Evolutionary conservation across 2,888 invertebrate species (phyloP).

Genomic region (Mesorhabditis spiculigera): DNA sequence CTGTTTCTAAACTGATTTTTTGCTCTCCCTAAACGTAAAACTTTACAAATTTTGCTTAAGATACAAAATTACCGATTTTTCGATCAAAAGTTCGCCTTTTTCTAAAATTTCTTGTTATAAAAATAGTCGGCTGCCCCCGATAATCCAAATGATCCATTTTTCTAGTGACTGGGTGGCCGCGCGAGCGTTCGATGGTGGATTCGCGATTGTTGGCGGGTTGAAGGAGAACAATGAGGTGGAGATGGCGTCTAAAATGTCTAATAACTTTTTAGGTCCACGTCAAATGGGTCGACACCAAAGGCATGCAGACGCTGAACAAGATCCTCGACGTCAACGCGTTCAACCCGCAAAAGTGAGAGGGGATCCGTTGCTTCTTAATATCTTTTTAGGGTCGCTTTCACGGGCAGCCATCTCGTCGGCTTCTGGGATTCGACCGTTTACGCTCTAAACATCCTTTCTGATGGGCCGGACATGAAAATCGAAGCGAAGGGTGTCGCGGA

Average conservation of each 20-base stretch:
- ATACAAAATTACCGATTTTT: too few relatives aligned
- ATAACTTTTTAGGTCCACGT: background rate
- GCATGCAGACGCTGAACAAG: background rate
- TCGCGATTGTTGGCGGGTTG: background rate
- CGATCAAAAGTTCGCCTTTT: too few relatives aligned
- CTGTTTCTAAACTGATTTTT: too few relatives aligned
- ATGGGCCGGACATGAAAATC: conserved; percentile 1
- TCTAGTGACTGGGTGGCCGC: conserved; percentile 6
- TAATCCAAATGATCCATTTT: background rate
- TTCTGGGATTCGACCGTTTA: background rate
- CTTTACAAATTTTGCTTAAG: too few relatives aligned
- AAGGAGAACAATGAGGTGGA: background rate
- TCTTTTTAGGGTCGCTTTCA: background rate
- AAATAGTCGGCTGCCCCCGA: too few relatives aligned
- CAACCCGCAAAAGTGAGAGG: conserved; percentile 1
- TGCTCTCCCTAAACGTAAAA: too few relatives aligned
- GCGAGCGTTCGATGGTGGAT: background rate
- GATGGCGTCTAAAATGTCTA: too few relatives aligned
- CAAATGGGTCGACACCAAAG: background rate
- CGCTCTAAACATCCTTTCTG: background rate
- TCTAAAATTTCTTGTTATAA: too few relatives aligned
- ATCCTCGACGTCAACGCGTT: background rate
- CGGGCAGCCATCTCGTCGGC: background rate
- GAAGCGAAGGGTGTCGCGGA: background rate
- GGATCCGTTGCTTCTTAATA: background rate